Evolutionary conservation across 2,888 invertebrate genomes (phyloP).

Genomic region (Trissolcus japonicus): DNA sequence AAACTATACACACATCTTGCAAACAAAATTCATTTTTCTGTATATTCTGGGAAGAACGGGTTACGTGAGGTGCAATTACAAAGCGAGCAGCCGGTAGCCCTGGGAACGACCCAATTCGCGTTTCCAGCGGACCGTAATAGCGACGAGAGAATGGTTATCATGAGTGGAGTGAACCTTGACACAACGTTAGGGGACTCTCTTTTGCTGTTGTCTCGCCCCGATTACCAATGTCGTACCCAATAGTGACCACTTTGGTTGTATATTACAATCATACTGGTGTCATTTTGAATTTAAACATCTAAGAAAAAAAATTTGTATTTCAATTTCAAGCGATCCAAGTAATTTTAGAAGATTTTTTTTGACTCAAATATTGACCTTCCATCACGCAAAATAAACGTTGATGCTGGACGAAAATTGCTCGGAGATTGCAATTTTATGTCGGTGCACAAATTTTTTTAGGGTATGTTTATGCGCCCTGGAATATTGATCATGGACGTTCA

Average conservation of each 20-base stretch:
- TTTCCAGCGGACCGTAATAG: constrained; percentile 53
- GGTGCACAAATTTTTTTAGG: too few relatives aligned
- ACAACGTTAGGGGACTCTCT: constrained; percentile 46
- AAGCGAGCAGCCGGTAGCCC: constrained; percentile 53
- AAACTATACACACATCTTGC: constrained; percentile 4
- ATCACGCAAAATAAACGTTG: too few relatives aligned
- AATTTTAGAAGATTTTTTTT: background rate
- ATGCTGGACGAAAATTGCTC: too few relatives aligned
- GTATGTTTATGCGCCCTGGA: too few relatives aligned
- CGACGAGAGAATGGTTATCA: constrained; percentile 50
- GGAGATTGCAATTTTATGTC: too few relatives aligned
- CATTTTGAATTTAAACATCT: background rate
- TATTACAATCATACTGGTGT: background rate
- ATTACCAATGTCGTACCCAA: constrained; percentile 34
- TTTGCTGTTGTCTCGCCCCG: constrained; percentile 49
- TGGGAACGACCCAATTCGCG: constrained; percentile 57
- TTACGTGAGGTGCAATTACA: constrained; percentile 45
- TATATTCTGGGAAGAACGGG: constrained; percentile 47
- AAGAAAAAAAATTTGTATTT: too few relatives aligned
- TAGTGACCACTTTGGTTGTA: constrained; percentile 1
- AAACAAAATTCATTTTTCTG: constrained; percentile 43
- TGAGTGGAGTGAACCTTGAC: constrained; percentile 58
- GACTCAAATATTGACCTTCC: too few relatives aligned
- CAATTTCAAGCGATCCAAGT: background rate
- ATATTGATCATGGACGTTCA: too few relatives aligned